Evolutionary conservation across 2,113 vertebrate genomes (phyloP).

Genomic region (Lanius collurio): DNA sequence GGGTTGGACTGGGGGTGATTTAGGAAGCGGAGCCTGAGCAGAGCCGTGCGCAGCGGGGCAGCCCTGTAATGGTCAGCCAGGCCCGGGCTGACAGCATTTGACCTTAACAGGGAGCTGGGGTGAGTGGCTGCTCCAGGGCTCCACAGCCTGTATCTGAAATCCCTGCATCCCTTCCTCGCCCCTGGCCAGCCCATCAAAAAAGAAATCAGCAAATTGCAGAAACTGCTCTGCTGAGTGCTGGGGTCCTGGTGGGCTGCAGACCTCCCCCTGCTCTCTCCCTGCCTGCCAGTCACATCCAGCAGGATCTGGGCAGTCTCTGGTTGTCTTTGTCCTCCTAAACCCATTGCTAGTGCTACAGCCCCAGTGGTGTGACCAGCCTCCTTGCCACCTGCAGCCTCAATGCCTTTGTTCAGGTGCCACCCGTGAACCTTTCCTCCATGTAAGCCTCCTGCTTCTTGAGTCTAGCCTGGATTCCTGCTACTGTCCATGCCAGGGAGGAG

Average conservation of each 20-base stretch:
- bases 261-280: not conserved
- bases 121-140: not conserved
- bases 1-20: not conserved
- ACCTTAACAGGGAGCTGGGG: not conserved
- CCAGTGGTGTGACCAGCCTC: not conserved
- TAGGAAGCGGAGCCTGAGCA: not conserved
- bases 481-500: not conserved
- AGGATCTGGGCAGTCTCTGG: not conserved
- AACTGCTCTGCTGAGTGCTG: not conserved
- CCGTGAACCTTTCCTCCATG: not conserved
- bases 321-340: not conserved
- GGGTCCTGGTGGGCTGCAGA: not conserved
- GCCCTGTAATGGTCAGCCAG: not conserved
- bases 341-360: not conserved
- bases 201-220: not conserved
- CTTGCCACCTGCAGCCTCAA: not conserved
- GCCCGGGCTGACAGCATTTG: not conserved
- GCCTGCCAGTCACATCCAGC: not conserved
- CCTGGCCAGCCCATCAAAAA: rapidly evolving
- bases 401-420: not conserved
- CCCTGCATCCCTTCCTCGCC: not conserved
- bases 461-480: not conserved
- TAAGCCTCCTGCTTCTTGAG: not conserved
- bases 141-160: not conserved
- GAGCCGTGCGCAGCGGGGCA: rapidly evolving